These are phyloP conservation scores for Capromys pilorides DNA, from an alignment of 2,797 vertebrate genomes.

Conservation along the genomic window DNA sequence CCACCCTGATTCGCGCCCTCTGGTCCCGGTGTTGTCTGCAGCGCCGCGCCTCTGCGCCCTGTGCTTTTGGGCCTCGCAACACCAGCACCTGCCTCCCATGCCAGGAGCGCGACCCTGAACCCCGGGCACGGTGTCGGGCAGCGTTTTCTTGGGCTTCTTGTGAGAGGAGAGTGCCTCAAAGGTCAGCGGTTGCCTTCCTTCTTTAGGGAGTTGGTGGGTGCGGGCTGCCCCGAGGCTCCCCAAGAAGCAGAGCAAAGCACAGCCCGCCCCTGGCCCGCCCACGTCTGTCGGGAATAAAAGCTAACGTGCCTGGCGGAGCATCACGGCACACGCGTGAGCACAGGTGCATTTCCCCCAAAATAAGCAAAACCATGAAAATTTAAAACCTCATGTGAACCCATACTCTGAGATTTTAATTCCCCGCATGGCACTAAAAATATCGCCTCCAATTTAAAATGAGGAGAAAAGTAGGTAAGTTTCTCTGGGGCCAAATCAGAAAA, in stretches of 20 bases:
- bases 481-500: background rate
- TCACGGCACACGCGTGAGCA: background rate
- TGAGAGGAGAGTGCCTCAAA: background rate
- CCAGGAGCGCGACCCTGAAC: rapidly evolving
- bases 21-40: rapidly evolving
- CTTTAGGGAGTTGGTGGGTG: too few species aligned
- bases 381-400: background rate
- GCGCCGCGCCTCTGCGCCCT: too few species aligned
- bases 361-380: background rate
- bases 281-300: background rate
- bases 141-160: background rate
- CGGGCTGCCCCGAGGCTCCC: too few species aligned
- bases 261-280: background rate
- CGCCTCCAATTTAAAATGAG: background rate
- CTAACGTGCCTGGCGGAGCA: background rate
- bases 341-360: background rate
- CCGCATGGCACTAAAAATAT: background rate
- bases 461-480: background rate
- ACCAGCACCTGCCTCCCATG: rapidly evolving
- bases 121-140: too few species aligned
- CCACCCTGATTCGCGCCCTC: background rate
- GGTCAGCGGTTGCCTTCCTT: too few species aligned
- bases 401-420: background rate
- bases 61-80: background rate
- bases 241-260: background rate